Conservation (phyloP, 2,888 invertebrate species). For the Hydropsyche betteni region DNA sequence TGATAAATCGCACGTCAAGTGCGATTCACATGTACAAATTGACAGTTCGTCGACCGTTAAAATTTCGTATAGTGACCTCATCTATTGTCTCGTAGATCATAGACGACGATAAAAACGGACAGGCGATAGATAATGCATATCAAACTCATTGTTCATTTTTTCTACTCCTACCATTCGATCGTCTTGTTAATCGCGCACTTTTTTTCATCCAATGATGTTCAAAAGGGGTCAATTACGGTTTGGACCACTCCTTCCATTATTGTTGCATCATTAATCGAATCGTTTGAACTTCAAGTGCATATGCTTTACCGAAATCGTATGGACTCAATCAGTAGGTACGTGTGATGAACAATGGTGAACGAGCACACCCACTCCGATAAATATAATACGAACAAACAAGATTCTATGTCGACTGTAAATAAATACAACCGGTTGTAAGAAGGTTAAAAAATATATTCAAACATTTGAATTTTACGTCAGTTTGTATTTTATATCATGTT, state of each 20-base stretch:
- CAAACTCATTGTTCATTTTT: conserved; percentile 11
- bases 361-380: conserved; percentile 22
- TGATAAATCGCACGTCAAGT: no score
- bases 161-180: not conserved
- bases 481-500: no score
- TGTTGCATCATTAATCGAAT: not conserved
- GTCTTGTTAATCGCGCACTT: conserved; percentile 2
- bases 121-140: conserved; percentile 23
- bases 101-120: conserved; percentile 11
- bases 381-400: conserved; percentile 7
- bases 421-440: conserved; percentile 28
- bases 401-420: not conserved
- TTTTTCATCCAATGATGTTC: not conserved
- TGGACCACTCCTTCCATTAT: not conserved
- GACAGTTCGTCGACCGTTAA: no score
- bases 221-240: conserved; percentile 11
- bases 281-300: not conserved
- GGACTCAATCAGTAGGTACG: not conserved
- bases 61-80: conserved; percentile 8
- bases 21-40: no score
- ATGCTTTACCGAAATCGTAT: not conserved
- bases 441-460: conserved; percentile 23
- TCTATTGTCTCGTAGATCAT: conserved; percentile 5
- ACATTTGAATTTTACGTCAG: no score
- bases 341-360: conserved; percentile 2